Base-by-base conservation (phyloP, 2,113 vertebrate species). In the Alethe castanea region DNA sequence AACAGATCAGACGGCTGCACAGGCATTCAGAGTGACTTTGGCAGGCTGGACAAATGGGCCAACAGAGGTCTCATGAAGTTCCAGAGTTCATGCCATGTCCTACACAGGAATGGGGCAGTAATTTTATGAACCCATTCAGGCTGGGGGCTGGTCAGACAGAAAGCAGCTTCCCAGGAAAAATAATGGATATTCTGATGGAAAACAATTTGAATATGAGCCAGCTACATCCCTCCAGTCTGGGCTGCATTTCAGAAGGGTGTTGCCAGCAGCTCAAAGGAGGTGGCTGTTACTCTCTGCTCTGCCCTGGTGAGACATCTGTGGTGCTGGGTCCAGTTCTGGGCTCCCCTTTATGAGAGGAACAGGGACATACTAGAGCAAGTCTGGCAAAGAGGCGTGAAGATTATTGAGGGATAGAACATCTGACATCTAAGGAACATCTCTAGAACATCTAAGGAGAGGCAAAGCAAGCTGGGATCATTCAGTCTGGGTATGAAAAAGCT, bases 171-270 rank as follows among this genome's bases (percentile, higher is more conserved):
- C 17, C 35, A 60, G 40, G 35, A 67, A 71, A 73, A 7, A 24
- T 31, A 36, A 31, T 0, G 0, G 22, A 20, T 54, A 7, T 64
- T 59, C 22, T 67, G 10, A 18, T 86, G 33, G 33, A 67, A 66
- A 80, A 13, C 25, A 82, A 83, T 50, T 17, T 13, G 38, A 40
- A 29, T 23, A 40, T 50, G 19, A 83, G 31, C 22, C 18, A 79
- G 20, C 65, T 61, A 35, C 3, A 8, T 36, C 33, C 17, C 12
- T 74, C 53, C 42, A 53, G 22, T 44, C 36, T 62, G 24, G 36
- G 6, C 66, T 88, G n/a, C 42, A 16, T 82, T 92, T 82, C 79
- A 36, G 25, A 70, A 65, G 7, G 28, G 7, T 44, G 14, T 40
- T 66, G n/a, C 61, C 28, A 67, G 72, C 14, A 54, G 35, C 57